Evolutionary conservation across 2,888 invertebrate species (phyloP).

Genomic region (Cantharis lateralis): DNA sequence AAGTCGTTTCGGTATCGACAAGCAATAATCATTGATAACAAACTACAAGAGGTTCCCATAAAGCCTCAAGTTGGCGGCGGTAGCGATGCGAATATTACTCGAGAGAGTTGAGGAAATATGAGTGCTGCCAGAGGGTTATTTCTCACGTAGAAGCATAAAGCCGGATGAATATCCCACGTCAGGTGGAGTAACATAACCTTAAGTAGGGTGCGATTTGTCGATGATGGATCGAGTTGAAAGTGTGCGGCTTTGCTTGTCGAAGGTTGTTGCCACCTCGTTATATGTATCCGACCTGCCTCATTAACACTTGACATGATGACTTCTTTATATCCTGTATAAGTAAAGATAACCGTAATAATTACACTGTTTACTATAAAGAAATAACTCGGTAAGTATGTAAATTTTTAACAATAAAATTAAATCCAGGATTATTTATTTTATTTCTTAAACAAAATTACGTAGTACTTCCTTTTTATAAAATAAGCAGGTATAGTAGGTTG

Average conservation of each 20-base stretch:
- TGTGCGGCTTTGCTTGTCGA: constrained; percentile 27
- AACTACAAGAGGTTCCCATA: constrained; percentile 47
- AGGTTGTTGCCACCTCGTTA: constrained; percentile 24
- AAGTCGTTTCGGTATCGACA: constrained; percentile 38
- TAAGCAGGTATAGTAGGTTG: background rate
- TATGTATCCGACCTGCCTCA: constrained; percentile 21
- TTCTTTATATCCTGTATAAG: constrained; percentile 22
- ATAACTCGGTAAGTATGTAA: background rate
- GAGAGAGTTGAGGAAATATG: constrained; percentile 50
- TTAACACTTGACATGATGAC: constrained; percentile 28
- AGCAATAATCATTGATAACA: constrained; percentile 53
- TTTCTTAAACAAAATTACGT: background rate
- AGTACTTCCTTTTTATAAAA: background rate
- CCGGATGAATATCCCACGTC: constrained; percentile 49
- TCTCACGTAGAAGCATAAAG: constrained; percentile 51
- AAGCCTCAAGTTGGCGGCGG: constrained; percentile 44
- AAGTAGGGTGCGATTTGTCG: constrained; percentile 35
- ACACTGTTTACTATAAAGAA: background rate
- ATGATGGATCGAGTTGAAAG: constrained; percentile 24
- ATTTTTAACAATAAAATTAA: background rate
- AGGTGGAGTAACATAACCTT: constrained; percentile 48
- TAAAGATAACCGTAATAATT: constrained; percentile 18
- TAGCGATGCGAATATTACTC: constrained; percentile 53
- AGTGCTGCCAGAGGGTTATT: constrained; percentile 45
- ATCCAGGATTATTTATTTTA: background rate